phyloP scores from a whole-genome alignment of 2,888 invertebrate genomes.

The Kryphioiulus occultus region DNA sequence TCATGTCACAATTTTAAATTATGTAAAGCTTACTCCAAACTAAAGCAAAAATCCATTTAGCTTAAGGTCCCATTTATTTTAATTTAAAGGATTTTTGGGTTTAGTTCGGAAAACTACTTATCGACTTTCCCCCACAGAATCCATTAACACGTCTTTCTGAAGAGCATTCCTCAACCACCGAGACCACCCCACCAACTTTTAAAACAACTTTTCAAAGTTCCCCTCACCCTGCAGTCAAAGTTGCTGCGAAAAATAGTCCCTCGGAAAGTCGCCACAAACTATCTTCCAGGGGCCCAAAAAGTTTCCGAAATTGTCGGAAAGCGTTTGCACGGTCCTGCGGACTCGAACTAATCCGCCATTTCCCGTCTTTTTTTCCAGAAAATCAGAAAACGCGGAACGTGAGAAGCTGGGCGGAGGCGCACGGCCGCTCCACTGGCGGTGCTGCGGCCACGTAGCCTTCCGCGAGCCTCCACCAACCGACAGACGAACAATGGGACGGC shows the following conservation, averaged over 20 bases:
- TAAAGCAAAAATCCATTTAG: no score
- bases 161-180: background rate
- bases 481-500: constrained; percentile 1
- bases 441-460: background rate
- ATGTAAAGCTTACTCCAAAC: no score
- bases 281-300: background rate
- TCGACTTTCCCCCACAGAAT: background rate
- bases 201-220: background rate
- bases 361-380: background rate
- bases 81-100: no score
- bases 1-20: no score
- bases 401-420: background rate
- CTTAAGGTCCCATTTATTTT: no score
- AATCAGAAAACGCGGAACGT: background rate
- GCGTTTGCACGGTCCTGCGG: background rate
- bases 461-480: background rate
- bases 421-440: background rate
- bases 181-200: background rate
- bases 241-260: background rate
- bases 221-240: background rate
- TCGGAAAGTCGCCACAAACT: background rate
- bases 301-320: background rate
- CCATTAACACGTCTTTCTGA: background rate
- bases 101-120: background rate
- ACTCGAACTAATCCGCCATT: background rate